Evolutionary conservation across 2,888 invertebrate species (phyloP), one percentile per base, ranked within the genome.

Genomic region (Teleiodes luculella): DNA sequence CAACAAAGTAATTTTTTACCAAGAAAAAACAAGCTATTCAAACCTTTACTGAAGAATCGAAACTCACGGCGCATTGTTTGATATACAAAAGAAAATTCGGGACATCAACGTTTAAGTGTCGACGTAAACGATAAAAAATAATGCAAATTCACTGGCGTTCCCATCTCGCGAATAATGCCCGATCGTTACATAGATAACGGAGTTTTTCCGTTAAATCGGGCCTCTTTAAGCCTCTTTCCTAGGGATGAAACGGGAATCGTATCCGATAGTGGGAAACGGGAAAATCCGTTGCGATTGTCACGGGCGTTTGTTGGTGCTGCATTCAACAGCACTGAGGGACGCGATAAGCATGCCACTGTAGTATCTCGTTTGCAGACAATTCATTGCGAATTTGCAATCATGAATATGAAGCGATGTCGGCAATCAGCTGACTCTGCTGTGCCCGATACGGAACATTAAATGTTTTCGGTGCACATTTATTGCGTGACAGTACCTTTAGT

Each of bases 151-250:
- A 86, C 80, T 49, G 57, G 57, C 59, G 57, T 56, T 60, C 61
- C 68, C 68, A 67, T 72, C 66, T 61, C 69, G 63, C 65, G 72
- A 76, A 73, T 82, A 83, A 83, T 78, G 80, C 66, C 70, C 72
- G 81, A 86, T 86, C 83, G 81, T 83, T 79, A 80, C 73, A 74
- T 72, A 76, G 83, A 85, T 84, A 85, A 83, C 76, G 70, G 74
- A 80, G 77, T 78, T 83, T 83, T 81, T 82, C 77, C 78, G 78
- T 83, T 80, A 83, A 86, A 86, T 83, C 83, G 56, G 35, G 56
- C 53, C 56, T 50, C 51, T 53, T 48, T 56, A 83, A 70, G 74
- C 74, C 76, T 75, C 74, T 72, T 48, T 24, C 14, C 28, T 49
- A 37, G 49, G 20, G 49, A 37, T 48, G 48, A 28, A 41, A 20